A percentile compares a stretch with the other conserved stretches of the same genome.
These are phyloP conservation scores for Aldabrachelys gigantea DNA, from an alignment of 2,113 vertebrate species.

Conservation along the genomic window DNA sequence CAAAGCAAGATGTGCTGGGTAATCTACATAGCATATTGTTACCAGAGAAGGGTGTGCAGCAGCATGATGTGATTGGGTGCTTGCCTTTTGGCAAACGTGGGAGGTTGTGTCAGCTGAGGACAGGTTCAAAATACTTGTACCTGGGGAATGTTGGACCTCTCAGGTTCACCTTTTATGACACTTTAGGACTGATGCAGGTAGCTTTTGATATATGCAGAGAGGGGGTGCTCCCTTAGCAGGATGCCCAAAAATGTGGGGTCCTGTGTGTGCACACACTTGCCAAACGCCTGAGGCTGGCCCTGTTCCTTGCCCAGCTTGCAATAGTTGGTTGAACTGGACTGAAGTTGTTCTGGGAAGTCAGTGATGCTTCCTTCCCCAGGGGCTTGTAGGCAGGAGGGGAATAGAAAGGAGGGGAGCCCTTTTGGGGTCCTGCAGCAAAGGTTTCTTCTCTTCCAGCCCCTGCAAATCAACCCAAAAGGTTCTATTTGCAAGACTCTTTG, in stretches of 20 bases:
- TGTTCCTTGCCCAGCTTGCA: not conserved
- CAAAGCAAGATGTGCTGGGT: not conserved
- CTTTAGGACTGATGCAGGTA: not conserved
- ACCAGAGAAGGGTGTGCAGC: not conserved
- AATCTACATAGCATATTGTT: not conserved
- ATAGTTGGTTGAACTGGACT: not conserved
- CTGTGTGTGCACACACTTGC: not conserved
- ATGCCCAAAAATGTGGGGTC: not conserved
- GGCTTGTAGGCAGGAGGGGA: not conserved
- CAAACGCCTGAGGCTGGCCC: not conserved
- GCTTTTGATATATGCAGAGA: not conserved
- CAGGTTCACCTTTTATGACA: not conserved
- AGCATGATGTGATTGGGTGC: not conserved
- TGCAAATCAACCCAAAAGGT: not conserved
- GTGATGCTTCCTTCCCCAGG: not conserved
- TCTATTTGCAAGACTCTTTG: not conserved
- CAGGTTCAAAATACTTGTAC: not conserved
- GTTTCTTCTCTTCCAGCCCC: not conserved
- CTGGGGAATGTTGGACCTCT: not conserved
- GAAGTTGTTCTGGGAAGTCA: not conserved
- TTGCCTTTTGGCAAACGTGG: not conserved
- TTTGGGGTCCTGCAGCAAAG: not conserved
- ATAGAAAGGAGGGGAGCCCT: not conserved
- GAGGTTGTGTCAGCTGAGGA: not conserved
- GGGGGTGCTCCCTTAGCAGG: not conserved